These are phyloP conservation scores for Pithys albifrons DNA, from an alignment of 2,113 vertebrate species.

Conservation along the genomic window DNA sequence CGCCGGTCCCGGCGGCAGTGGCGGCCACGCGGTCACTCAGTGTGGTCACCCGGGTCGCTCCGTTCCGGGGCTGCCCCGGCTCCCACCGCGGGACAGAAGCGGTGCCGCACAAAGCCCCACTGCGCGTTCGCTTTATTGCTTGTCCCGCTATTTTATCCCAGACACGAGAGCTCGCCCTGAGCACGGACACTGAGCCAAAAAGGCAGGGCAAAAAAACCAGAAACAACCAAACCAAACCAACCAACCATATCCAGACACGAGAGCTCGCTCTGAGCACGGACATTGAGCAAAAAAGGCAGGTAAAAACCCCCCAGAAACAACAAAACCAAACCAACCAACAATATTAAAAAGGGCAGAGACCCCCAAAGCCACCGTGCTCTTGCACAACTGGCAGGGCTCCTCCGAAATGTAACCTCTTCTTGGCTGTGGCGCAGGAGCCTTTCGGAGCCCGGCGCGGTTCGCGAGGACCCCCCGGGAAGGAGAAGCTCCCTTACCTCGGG, in stretches of 20 bases:
- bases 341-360: neutral
- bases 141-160: neutral
- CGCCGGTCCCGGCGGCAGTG: neutral
- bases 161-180: neutral
- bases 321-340: neutral
- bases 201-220: accelerated
- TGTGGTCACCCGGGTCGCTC: neutral
- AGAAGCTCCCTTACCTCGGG: conserved; percentile 11
- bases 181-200: neutral
- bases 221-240: too few species aligned
- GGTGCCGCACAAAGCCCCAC: neutral
- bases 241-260: neutral
- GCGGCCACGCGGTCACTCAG: neutral
- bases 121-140: accelerated
- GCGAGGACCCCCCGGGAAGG: neutral
- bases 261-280: neutral
- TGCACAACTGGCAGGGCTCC: neutral
- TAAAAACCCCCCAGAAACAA: accelerated
- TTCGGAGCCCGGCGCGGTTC: neutral
- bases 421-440: neutral
- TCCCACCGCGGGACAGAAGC: neutral
- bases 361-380: neutral
- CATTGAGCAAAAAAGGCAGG: neutral
- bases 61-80: neutral
- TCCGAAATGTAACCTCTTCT: neutral